phyloP scores from a whole-genome alignment of 2,113 vertebrate genomes.

The Pteropus alecto region DNA sequence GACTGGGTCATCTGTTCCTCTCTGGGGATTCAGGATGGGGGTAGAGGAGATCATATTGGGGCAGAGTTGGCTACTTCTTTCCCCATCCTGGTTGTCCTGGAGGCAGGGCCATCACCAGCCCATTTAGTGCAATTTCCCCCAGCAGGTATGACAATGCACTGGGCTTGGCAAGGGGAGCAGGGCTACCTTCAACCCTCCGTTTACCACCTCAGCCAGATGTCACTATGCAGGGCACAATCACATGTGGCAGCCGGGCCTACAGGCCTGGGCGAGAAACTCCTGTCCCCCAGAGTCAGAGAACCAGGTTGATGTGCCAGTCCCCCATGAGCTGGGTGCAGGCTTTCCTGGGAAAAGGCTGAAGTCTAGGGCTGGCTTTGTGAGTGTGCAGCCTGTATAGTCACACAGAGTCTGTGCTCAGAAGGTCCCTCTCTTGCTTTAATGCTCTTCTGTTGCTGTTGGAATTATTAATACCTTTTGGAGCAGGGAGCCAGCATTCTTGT shows the following conservation, averaged over 20 bases:
- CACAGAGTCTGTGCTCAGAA: not conserved
- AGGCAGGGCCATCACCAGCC: not conserved
- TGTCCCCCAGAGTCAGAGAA: not conserved
- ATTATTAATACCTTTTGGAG: not conserved
- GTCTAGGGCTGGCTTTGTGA: rapidly evolving
- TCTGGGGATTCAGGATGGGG: not conserved
- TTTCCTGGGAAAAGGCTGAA: not conserved
- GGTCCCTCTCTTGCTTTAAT: not conserved
- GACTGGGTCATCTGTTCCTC: not conserved
- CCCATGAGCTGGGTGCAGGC: not conserved
- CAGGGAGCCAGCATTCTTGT: not conserved
- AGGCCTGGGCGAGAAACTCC: not conserved
- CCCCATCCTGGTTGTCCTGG: not conserved
- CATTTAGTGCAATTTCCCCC: no score
- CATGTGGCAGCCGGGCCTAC: not conserved
- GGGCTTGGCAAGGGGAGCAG: not conserved
- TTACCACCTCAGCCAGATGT: not conserved
- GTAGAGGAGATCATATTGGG: not conserved
- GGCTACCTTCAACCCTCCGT: no score
- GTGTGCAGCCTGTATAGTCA: not conserved
- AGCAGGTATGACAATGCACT: not conserved
- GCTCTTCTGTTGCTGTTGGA: not conserved
- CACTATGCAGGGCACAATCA: not conserved
- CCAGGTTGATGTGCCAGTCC: no score
- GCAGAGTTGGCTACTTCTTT: not conserved